phyloP scores from a whole-genome alignment of 1,140 invertebrate genomes.

The Drosophila kurseongensis region DNA sequence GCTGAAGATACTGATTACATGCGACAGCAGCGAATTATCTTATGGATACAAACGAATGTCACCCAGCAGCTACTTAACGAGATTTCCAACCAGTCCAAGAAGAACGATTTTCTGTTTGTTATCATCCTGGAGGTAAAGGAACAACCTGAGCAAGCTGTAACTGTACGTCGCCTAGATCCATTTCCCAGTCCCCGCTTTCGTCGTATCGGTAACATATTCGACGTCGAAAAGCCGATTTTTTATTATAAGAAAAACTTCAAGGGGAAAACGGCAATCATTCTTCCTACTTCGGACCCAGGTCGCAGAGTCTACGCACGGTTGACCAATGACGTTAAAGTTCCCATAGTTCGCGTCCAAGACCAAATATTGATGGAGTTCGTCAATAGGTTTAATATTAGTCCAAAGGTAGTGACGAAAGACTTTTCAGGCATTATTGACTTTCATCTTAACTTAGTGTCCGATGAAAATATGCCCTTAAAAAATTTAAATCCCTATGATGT shows the following conservation, averaged over 20 bases:
- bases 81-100: neutral
- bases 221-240: neutral
- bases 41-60: slow-evolving; percentile 1
- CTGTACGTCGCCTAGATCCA: neutral
- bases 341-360: neutral
- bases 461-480: too few relatives aligned
- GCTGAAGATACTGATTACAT: slow-evolving; percentile 8
- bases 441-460: too few relatives aligned
- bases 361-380: neutral
- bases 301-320: too few relatives aligned
- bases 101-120: slow-evolving; percentile 13
- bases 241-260: neutral
- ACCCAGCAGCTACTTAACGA: neutral
- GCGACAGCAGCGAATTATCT: slow-evolving; percentile 4
- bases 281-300: neutral
- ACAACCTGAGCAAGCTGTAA: neutral
- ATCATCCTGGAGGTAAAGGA: slow-evolving; percentile 11
- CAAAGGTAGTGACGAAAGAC: too few relatives aligned
- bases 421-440: too few relatives aligned
- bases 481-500: neutral
- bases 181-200: slow-evolving; percentile 14
- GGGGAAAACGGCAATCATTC: neutral
- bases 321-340: neutral
- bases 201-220: neutral
- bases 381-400: too few relatives aligned